phyloP scores from a whole-genome alignment of 1,140 invertebrate species.

The Bombus balteatus region DNA sequence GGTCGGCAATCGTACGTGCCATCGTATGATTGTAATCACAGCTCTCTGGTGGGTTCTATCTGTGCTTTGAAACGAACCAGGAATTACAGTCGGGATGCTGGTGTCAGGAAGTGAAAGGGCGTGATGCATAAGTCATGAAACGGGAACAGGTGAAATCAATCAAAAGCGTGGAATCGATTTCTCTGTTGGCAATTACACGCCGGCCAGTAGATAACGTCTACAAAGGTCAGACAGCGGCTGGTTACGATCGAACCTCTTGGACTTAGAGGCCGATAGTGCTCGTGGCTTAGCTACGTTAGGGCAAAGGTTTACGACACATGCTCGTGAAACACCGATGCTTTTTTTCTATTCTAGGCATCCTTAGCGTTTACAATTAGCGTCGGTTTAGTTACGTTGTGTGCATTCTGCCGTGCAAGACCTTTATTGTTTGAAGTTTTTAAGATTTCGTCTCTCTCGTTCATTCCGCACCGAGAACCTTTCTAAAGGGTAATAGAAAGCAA shows the following conservation, averaged over 20 bases:
- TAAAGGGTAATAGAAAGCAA: background rate
- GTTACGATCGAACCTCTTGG: too few relatives aligned
- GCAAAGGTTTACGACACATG: slow-evolving; percentile 4
- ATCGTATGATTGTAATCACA: background rate
- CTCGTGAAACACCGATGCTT: background rate
- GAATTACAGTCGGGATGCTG: background rate
- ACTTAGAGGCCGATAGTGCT: background rate
- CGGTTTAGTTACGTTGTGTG: background rate
- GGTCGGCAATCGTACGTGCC: background rate
- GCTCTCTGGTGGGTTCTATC: background rate
- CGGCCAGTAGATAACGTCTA: slow-evolving; percentile 13
- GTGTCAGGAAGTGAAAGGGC: slow-evolving; percentile 5
- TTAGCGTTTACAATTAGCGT: slow-evolving; percentile 1
- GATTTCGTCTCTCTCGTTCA: background rate
- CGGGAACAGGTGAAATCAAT: slow-evolving; percentile 28
- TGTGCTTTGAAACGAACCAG: background rate
- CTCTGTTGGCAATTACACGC: slow-evolving; percentile 10
- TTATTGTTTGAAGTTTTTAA: background rate
- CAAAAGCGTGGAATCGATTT: slow-evolving; percentile 21
- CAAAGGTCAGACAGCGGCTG: slow-evolving; percentile 33
- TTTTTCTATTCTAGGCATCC: background rate
- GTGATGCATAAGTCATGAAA: slow-evolving; percentile 26
- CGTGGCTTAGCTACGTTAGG: background rate
- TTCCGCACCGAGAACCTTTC: background rate
- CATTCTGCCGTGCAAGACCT: background rate